phyloP scores from a whole-genome alignment of 2,113 vertebrate genomes.

The Solea senegalensis region DNA sequence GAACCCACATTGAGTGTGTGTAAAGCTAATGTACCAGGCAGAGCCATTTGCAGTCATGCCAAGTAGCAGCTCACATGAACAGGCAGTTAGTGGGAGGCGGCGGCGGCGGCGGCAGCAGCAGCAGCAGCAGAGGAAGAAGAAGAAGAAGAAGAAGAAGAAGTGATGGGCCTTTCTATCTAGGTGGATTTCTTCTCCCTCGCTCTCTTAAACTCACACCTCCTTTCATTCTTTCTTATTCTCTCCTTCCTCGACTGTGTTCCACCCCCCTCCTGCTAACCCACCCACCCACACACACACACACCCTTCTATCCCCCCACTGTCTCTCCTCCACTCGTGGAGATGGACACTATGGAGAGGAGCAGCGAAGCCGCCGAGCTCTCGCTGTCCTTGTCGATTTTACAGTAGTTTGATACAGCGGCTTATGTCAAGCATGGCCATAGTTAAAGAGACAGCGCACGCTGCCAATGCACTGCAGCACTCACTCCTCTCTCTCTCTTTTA shows the following conservation, averaged over 20 bases:
- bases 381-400: slow-evolving; percentile 65
- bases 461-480: slow-evolving; percentile 68
- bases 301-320: slow-evolving; percentile 36
- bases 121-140: slow-evolving; percentile 67
- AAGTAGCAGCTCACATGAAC: slow-evolving; percentile 66
- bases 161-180: slow-evolving; percentile 63
- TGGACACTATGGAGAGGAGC: slow-evolving; percentile 46
- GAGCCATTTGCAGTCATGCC: slow-evolving; percentile 74
- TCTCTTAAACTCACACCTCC: slow-evolving; percentile 59
- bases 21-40: slow-evolving; percentile 54
- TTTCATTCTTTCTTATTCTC: slow-evolving; percentile 38
- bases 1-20: slow-evolving; percentile 53
- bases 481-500: background rate
- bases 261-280: slow-evolving; percentile 35
- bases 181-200: slow-evolving; percentile 49
- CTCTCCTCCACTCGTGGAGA: slow-evolving; percentile 47
- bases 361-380: slow-evolving; percentile 48
- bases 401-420: slow-evolving; percentile 75
- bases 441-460: slow-evolving; percentile 73
- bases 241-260: slow-evolving; percentile 40
- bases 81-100: slow-evolving; percentile 76
- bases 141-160: background rate
- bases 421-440: slow-evolving; percentile 60
- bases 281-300: slow-evolving; percentile 43
- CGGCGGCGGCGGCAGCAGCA: slow-evolving; percentile 60